Evolutionary conservation across 1,140 invertebrate genomes (phyloP).

Genomic region (Drosophila busckii): DNA sequence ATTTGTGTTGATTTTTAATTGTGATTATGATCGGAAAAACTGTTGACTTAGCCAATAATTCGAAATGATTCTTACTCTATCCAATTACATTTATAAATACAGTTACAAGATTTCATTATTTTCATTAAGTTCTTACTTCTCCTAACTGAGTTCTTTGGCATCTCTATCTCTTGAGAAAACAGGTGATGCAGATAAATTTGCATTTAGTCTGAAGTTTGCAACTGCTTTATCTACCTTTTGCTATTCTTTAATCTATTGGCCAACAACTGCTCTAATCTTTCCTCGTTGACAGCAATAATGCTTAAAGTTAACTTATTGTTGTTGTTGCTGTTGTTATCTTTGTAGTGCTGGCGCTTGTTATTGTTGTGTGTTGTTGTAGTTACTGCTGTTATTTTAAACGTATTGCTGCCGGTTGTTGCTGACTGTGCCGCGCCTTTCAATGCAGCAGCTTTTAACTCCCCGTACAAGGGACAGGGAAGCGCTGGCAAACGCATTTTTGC

Average conservation of each 20-base stretch:
- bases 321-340: slow-evolving; percentile 10
- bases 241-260: neutral
- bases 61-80: too few species aligned
- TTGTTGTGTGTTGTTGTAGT: slow-evolving; percentile 50
- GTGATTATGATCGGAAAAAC: too few species aligned
- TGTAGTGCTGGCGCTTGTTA: slow-evolving; percentile 28
- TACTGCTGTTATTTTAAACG: slow-evolving; percentile 71
- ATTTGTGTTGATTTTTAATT: too few species aligned
- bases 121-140: too few species aligned
- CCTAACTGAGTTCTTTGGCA: too few species aligned
- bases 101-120: too few species aligned
- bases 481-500: slow-evolving; percentile 67
- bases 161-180: too few species aligned
- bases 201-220: too few species aligned
- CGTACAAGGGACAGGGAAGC: slow-evolving; percentile 11
- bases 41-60: too few species aligned
- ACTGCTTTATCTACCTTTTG: too few species aligned
- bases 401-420: slow-evolving; percentile 43
- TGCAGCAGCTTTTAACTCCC: slow-evolving; percentile 27
- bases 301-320: slow-evolving; percentile 16
- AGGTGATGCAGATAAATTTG: too few species aligned
- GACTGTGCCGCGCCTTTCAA: slow-evolving; percentile 3
- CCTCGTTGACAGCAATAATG: slow-evolving; percentile 11
- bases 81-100: too few species aligned
- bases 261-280: slow-evolving; percentile 1